A percentile compares a stretch with the other conserved stretches of the same genome.
Conservation (phyloP, 2,888 invertebrate species). For the Taenaris catops region DNA sequence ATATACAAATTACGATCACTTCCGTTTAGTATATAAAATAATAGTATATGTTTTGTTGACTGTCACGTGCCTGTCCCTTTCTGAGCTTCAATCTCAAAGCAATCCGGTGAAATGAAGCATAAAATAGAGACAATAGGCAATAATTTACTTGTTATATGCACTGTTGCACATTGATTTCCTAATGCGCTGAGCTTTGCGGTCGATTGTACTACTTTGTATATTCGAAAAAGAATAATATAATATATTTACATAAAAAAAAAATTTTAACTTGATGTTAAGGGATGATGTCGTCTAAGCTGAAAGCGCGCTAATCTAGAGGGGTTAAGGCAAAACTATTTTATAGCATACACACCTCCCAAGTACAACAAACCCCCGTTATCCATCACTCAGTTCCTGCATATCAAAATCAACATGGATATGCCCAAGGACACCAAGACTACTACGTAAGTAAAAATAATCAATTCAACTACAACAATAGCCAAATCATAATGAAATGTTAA, state of each 20-base stretch:
- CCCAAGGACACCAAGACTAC: conserved; percentile 24
- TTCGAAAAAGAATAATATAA: no score
- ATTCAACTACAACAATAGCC: no score
- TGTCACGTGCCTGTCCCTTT: conserved; percentile 15
- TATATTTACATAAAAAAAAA: no score
- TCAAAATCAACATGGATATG: conserved; percentile 29
- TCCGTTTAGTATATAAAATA: no score
- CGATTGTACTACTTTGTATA: no score
- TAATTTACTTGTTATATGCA: conserved; percentile 47
- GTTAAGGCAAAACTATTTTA: no score
- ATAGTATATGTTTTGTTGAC: neutral
- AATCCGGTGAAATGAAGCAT: conserved; percentile 34
- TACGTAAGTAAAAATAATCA: neutral
- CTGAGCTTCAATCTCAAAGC: conserved; percentile 28
- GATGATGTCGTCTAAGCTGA: no score
- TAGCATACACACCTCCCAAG: no score
- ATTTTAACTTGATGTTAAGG: no score
- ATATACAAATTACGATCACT: no score
- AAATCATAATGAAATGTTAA: no score
- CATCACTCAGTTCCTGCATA: conserved; percentile 22
- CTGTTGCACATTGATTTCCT: conserved; percentile 38
- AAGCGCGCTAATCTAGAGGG: no score
- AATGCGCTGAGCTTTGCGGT: conserved; percentile 15
- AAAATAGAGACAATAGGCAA: conserved; percentile 47
- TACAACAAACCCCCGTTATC: conserved; percentile 10